These are phyloP conservation scores for Pandion haliaetus DNA, from an alignment of 2,113 vertebrate genomes.

Conservation along the genomic window DNA sequence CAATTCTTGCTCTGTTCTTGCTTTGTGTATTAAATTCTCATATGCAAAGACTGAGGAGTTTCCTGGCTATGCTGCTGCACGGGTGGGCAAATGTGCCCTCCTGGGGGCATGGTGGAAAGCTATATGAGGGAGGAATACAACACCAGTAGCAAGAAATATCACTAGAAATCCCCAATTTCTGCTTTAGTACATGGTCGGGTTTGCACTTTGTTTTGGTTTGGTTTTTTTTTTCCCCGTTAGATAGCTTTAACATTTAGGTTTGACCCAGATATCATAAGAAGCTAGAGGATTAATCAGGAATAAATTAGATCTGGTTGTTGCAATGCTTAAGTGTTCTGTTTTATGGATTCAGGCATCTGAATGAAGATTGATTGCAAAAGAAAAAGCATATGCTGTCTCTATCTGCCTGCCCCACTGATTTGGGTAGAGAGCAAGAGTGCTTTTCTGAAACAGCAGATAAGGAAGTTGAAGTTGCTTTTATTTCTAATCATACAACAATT, in stretches of 20 bases:
- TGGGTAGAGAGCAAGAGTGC: no score
- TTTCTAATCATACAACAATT: background rate
- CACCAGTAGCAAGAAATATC: background rate
- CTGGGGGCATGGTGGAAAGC: background rate
- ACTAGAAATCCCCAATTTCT: background rate
- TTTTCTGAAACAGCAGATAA: background rate
- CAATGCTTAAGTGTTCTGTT: background rate
- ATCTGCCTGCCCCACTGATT: background rate
- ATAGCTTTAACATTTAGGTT: background rate
- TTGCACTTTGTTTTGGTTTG: no score
- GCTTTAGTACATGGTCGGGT: background rate
- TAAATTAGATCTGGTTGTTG: background rate
- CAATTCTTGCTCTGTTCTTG: background rate
- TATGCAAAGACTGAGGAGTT: background rate
- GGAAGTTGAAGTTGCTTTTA: background rate
- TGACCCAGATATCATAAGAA: conserved; percentile 4
- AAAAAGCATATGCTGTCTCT: background rate
- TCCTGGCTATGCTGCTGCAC: background rate
- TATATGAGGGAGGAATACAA: background rate
- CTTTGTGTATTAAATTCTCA: background rate
- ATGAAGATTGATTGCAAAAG: background rate
- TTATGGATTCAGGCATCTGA: background rate
- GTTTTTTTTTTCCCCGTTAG: background rate
- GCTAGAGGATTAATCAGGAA: background rate
- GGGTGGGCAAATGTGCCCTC: background rate